These are phyloP conservation scores for Drosophila colorata DNA, from an alignment of 2,888 invertebrate genomes.

Conservation along the genomic window DNA sequence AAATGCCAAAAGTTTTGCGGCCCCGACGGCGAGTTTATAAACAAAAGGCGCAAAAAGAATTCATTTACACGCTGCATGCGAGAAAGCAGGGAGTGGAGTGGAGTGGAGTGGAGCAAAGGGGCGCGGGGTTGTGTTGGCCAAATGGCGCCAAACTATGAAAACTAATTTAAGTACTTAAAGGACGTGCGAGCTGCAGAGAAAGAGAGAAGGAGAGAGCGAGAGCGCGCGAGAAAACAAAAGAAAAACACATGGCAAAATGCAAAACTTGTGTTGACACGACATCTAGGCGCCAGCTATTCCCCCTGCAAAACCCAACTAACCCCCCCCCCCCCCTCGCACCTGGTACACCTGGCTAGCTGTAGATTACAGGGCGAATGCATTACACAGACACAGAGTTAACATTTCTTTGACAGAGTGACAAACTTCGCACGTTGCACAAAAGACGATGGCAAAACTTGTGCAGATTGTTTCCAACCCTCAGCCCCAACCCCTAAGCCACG, in stretches of 20 bases:
- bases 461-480: slow-evolving; percentile 56
- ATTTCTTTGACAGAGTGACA: slow-evolving; percentile 73
- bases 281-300: slow-evolving; percentile 37
- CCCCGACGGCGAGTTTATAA: slow-evolving; percentile 66
- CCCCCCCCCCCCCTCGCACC: background rate
- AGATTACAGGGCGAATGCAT: slow-evolving; percentile 59
- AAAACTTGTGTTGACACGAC: slow-evolving; percentile 76
- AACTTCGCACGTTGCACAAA: slow-evolving; percentile 74
- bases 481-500: background rate
- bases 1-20: slow-evolving; percentile 63
- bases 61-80: slow-evolving; percentile 61
- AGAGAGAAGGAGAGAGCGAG: background rate
- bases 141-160: slow-evolving; percentile 71
- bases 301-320: background rate
- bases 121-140: slow-evolving; percentile 19
- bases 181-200: slow-evolving; percentile 21
- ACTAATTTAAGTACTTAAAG: slow-evolving; percentile 74
- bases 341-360: slow-evolving; percentile 35
- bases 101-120: background rate
- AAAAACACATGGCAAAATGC: slow-evolving; percentile 71
- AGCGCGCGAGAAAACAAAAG: slow-evolving; percentile 27
- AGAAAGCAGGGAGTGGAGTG: slow-evolving; percentile 16
- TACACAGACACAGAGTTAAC: slow-evolving; percentile 47
- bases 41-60: slow-evolving; percentile 53
- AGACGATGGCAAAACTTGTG: slow-evolving; percentile 64